These are phyloP conservation scores for Trichomycterus rosablanca DNA, from an alignment of 2,113 vertebrate species.

Conservation along the genomic window DNA sequence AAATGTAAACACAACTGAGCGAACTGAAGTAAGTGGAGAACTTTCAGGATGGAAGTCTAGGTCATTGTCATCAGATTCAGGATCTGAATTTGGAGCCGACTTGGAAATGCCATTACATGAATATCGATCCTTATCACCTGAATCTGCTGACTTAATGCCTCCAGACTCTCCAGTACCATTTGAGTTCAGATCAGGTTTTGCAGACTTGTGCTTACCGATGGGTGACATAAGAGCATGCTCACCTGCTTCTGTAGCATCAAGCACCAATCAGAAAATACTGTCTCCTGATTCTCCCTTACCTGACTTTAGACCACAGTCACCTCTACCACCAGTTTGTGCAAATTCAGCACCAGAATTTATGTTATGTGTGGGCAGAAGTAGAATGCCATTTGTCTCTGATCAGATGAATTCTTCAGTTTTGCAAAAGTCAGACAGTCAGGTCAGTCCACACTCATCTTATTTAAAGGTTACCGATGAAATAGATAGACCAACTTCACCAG, in stretches of 20 bases:
- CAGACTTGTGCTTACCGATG: slow-evolving; percentile 19
- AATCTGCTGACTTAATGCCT: slow-evolving; percentile 29
- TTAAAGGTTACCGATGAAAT: slow-evolving; percentile 21
- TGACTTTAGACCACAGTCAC: slow-evolving; percentile 41
- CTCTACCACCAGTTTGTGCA: slow-evolving; percentile 30
- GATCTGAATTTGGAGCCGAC: slow-evolving; percentile 26
- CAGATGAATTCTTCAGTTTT: neutral
- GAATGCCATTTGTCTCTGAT: neutral
- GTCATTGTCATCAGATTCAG: slow-evolving; percentile 32
- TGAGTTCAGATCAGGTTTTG: slow-evolving; percentile 35
- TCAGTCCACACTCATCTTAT: slow-evolving; percentile 7
- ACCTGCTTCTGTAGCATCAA: slow-evolving; percentile 49
- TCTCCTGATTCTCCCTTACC: slow-evolving; percentile 50
- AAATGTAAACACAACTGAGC: too few relatives aligned
- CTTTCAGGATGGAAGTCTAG: slow-evolving; percentile 22
- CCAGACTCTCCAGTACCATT: slow-evolving; percentile 46
- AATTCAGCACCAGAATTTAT: slow-evolving; percentile 5
- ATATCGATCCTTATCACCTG: slow-evolving; percentile 45
- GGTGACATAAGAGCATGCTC: slow-evolving; percentile 42
- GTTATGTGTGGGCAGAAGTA: slow-evolving; percentile 2
- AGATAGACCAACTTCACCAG: slow-evolving; percentile 40
- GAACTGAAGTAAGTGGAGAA: too few relatives aligned
- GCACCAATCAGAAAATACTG: slow-evolving; percentile 38
- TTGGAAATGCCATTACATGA: slow-evolving; percentile 13
- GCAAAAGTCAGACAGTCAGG: slow-evolving; percentile 12